Evolutionary conservation across 2,797 vertebrate species (phyloP), one percentile per base, ranked within the genome.

Genomic region (Cetoscarus ocellatus): DNA sequence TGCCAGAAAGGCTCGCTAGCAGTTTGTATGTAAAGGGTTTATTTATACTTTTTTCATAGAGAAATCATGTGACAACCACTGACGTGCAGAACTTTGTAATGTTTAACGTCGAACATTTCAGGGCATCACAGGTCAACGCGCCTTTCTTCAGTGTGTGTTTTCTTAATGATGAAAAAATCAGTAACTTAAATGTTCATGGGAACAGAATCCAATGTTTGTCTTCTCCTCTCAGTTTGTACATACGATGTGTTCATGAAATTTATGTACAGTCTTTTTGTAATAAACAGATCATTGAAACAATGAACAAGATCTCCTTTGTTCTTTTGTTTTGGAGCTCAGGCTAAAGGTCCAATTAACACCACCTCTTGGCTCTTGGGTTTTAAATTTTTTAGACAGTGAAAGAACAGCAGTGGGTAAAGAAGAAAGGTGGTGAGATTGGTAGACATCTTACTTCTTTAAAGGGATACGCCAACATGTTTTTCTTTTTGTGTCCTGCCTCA

Each of bases 191-290:
- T 88, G 88, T 93, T 83, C 53, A 77, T 77, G 82, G 82, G 85
- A 91, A 89, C 86, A 92, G 79, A 90, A 92, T 81, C 76, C 73
- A 62, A 83, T 87, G 80, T 88, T 86, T 90, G 86, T 91, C 88
- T 80, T 84, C 81, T 92, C 86, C 89, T 87, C 84, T 92, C 94
- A 86, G 89, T 76, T 94, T 94, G 93, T 94, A 93, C 75, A 94
- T 94, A 95, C 87, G 92, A 92, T 87, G 91, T 95, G 86, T 86
- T 95, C 92, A 95, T 94, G 86, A 95, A 94, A 93, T 94, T 91
- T 94, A 92, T 93, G 94, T 95, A 93, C 83, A 95, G 93, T 93
- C 94, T 94, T 93, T 95, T 94, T 95, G 93, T 94, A 97, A 96
- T 95, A 95, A 97, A 96, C 89, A 82, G 82, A 92, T 92, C 84